These are phyloP conservation scores for Saguinus imperator DNA, from an alignment of 2,113 vertebrate species.

Conservation along the genomic window DNA sequence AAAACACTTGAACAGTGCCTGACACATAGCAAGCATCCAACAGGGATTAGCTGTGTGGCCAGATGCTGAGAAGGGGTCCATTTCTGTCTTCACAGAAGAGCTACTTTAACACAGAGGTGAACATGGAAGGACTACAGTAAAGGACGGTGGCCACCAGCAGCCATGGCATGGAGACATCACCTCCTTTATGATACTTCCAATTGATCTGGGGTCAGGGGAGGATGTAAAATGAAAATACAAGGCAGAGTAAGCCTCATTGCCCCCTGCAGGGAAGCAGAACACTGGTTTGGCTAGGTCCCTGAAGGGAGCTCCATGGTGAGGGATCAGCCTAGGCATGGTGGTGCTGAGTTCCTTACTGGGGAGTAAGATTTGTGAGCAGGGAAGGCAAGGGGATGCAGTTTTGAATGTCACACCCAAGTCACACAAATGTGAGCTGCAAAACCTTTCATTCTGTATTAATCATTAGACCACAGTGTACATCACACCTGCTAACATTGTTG, in stretches of 20 bases:
- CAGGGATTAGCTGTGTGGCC: background rate
- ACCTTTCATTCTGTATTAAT: no score
- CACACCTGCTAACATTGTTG: no score
- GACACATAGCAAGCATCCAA: background rate
- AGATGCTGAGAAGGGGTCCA: background rate
- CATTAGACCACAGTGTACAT: no score
- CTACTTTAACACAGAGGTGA: background rate
- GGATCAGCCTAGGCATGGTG: no score
- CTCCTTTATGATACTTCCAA: background rate
- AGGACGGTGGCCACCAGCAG: background rate
- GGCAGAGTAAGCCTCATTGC: background rate
- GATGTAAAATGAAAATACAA: background rate
- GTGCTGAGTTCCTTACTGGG: background rate
- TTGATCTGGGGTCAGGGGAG: background rate
- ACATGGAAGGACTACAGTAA: background rate
- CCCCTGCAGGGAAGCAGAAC: background rate
- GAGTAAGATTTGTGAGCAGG: background rate
- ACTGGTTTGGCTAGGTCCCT: background rate
- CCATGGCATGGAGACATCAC: background rate
- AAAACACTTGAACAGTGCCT: background rate
- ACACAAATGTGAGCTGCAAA: background rate
- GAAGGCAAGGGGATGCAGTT: background rate
- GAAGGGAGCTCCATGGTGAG: background rate
- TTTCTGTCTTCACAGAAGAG: background rate
- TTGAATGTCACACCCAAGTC: background rate